phyloP scores from a whole-genome alignment of 2,113 vertebrate genomes.

The Corythaeola cristata region DNA sequence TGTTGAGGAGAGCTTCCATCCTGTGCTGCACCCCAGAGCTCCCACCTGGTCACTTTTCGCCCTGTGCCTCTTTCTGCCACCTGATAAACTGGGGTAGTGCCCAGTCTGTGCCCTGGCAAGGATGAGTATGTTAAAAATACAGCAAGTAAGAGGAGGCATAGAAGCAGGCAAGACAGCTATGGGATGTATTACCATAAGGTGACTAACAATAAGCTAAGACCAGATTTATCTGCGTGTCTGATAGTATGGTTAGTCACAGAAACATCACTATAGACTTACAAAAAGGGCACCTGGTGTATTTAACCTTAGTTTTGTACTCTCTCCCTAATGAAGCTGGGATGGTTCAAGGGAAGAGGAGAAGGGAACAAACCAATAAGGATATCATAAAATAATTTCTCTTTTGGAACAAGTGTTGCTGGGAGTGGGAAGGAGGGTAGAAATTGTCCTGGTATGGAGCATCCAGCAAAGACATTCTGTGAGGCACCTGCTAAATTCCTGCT shows the following conservation, averaged over 20 bases:
- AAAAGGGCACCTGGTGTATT: not conserved
- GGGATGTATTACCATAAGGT: not conserved
- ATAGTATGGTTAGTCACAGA: not conserved
- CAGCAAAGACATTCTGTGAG: not conserved
- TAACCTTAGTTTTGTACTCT: not conserved
- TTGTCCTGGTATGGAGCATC: not conserved
- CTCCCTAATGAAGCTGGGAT: not conserved
- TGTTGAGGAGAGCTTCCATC: not conserved
- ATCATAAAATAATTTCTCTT: not conserved
- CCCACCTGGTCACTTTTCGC: not conserved
- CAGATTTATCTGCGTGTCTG: not conserved
- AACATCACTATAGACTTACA: not conserved
- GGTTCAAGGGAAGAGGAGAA: not conserved
- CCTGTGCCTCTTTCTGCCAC: not conserved
- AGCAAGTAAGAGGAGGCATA: not conserved
- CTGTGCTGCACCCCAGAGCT: not conserved
- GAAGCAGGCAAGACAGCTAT: not conserved
- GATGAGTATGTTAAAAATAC: not conserved
- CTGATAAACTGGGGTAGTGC: not conserved
- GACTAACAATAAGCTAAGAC: not conserved
- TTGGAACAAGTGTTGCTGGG: not conserved
- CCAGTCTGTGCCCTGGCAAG: not conserved
- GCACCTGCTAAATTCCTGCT: not conserved
- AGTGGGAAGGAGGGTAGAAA: not conserved
- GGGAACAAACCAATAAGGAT: not conserved